Evolutionary conservation across 1,140 invertebrate species (phyloP).

Genomic region (Lepidurus arcticus): DNA sequence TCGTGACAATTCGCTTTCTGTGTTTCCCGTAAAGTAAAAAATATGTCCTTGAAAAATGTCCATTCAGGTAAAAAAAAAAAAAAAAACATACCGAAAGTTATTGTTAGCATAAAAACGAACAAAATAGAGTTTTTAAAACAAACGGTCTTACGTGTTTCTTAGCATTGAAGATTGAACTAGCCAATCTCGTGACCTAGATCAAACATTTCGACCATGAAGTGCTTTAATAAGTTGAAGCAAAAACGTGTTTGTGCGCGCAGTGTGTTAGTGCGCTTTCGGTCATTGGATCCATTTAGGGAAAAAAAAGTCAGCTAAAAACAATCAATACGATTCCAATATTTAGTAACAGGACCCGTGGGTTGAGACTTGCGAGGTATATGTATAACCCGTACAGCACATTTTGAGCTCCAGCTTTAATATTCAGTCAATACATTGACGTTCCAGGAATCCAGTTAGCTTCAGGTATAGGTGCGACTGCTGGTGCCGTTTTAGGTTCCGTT

Average conservation of each 20-base stretch:
- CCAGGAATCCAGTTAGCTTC: too few relatives aligned
- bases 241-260: too few relatives aligned
- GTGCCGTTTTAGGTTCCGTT: too few relatives aligned
- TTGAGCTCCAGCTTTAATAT: too few relatives aligned
- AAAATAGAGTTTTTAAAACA: constrained; percentile 13
- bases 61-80: neutral
- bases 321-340: neutral
- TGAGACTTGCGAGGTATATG: neutral
- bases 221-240: neutral
- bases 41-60: neutral
- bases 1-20: constrained; percentile 18
- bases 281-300: neutral
- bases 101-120: neutral
- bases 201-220: neutral
- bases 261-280: too few relatives aligned
- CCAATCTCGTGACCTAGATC: neutral
- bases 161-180: too few relatives aligned
- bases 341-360: neutral
- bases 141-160: neutral
- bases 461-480: too few relatives aligned
- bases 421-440: too few relatives aligned
- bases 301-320: constrained; percentile 2
- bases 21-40: neutral
- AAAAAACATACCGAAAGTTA: neutral
- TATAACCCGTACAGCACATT: too few relatives aligned